Evolutionary conservation across 2,888 invertebrate species (phyloP).

Genomic region (Epirrhoe tristata): DNA sequence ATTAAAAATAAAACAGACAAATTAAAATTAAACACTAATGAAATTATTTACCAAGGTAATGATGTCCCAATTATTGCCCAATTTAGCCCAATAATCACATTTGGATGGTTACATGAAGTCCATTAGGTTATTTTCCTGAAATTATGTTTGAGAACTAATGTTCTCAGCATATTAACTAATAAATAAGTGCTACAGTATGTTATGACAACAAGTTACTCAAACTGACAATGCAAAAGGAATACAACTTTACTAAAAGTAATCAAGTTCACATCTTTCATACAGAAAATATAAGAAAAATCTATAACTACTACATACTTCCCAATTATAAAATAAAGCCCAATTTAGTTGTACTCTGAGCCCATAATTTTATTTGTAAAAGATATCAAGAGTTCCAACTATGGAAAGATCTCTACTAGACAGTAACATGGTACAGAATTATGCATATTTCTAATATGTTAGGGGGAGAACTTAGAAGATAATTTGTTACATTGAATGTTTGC

Average conservation of each 20-base stretch:
- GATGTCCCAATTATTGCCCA: constrained; percentile 73
- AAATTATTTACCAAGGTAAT: constrained; percentile 70
- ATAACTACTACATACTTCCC: constrained; percentile 42
- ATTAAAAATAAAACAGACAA: constrained; percentile 19
- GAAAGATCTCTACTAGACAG: constrained; percentile 37
- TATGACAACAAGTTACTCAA: constrained; percentile 31
- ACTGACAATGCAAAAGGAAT: constrained; percentile 28
- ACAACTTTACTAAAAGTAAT: constrained; percentile 38
- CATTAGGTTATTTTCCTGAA: constrained; percentile 73
- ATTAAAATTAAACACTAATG: constrained; percentile 54
- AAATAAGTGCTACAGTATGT: constrained; percentile 44
- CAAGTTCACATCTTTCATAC: constrained; percentile 36
- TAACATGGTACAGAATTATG: constrained; percentile 49
- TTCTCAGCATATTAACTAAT: constrained; percentile 33
- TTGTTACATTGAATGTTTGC: constrained; percentile 75
- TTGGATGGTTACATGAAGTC: constrained; percentile 63
- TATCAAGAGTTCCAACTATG: constrained; percentile 30
- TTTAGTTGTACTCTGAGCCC: constrained; percentile 47
- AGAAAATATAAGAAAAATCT: constrained; percentile 42
- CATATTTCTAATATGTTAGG: constrained; percentile 51
- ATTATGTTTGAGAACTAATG: constrained; percentile 66
- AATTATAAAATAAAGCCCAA: constrained; percentile 49
- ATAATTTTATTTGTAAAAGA: constrained; percentile 48
- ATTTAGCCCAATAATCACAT: constrained; percentile 73
- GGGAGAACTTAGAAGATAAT: constrained; percentile 63